These are phyloP conservation scores for Oceanodroma leucorhoa DNA, from an alignment of 2,797 vertebrate genomes.

Conservation along the genomic window DNA sequence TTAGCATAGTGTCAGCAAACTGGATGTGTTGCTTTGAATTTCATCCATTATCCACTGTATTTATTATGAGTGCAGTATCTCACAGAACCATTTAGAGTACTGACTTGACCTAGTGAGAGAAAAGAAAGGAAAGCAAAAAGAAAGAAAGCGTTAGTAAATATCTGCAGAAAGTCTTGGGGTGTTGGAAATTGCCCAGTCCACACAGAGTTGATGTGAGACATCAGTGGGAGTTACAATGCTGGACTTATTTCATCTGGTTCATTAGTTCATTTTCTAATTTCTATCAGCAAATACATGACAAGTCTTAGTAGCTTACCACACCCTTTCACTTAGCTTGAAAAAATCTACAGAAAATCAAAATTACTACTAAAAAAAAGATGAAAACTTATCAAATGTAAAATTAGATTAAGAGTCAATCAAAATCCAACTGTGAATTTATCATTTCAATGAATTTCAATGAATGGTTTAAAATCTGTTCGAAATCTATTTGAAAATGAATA, in stretches of 20 bases:
- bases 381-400: constrained; percentile 81
- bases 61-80: not conserved
- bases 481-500: constrained; percentile 87
- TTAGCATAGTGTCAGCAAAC: constrained; percentile 10
- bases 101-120: not conserved
- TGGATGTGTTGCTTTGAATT: constrained; percentile 8
- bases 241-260: not conserved
- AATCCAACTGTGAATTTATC: constrained; percentile 81
- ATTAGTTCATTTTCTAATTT: constrained; percentile 9
- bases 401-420: constrained; percentile 86
- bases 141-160: not conserved
- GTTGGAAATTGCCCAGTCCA: not conserved
- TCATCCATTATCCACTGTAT: not conserved
- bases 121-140: not conserved
- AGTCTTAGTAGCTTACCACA: constrained; percentile 12
- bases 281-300: not conserved
- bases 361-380: constrained; percentile 52
- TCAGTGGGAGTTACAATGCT: not conserved
- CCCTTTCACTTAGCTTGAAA: constrained; percentile 43
- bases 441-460: constrained; percentile 85
- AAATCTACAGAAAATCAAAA: constrained; percentile 61
- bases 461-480: constrained; percentile 83
- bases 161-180: not conserved
- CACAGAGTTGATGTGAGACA: not conserved
- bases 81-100: not conserved